Evolutionary conservation across 2,888 invertebrate genomes (phyloP).

Genomic region (Tinea pellionella): DNA sequence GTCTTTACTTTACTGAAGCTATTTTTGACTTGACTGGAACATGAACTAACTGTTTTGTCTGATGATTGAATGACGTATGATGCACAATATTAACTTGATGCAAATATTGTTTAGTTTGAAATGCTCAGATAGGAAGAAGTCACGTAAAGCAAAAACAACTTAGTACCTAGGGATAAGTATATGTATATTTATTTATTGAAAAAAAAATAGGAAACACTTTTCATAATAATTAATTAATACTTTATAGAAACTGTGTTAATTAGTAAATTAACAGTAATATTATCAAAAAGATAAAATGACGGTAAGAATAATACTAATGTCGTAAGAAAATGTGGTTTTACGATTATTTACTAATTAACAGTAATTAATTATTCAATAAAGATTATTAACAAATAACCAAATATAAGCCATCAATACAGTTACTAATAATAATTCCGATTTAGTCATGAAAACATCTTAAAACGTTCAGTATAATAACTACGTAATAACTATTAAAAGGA

Average conservation of each 20-base stretch:
- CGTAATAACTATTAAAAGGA: neutral
- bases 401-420: neutral
- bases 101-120: too few relatives aligned
- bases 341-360: neutral
- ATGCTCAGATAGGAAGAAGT: too few relatives aligned
- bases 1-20: too few relatives aligned
- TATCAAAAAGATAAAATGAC: neutral
- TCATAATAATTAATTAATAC: neutral
- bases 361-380: conserved; percentile 2
- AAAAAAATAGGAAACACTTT: too few relatives aligned
- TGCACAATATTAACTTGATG: too few relatives aligned
- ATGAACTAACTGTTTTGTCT: too few relatives aligned
- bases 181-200: too few relatives aligned
- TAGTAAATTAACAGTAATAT: conserved; percentile 1
- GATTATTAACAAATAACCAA: neutral
- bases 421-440: neutral
- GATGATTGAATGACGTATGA: too few relatives aligned
- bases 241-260: neutral
- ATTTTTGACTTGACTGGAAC: too few relatives aligned
- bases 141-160: too few relatives aligned
- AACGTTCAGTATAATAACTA: neutral
- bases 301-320: neutral
- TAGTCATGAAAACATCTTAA: neutral
- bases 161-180: too few relatives aligned
- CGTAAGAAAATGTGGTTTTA: neutral